Percentiles rank a stretch among this genome's conserved stretches.
Evolutionary conservation across 1,140 invertebrate species (phyloP).

Genomic region (Leptinotarsa lineolata): DNA sequence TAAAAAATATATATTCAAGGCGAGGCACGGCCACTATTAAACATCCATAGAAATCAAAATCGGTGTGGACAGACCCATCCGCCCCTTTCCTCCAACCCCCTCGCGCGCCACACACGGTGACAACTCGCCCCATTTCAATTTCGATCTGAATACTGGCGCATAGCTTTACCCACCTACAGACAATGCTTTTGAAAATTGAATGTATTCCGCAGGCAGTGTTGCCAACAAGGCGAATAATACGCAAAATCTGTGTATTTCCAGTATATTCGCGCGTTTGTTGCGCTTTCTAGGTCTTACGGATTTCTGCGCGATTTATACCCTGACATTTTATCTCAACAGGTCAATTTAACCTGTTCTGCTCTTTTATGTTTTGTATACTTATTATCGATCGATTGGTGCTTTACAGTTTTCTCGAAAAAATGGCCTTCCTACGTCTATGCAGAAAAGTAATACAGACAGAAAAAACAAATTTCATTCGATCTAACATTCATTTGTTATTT

Average conservation of each 20-base stretch:
- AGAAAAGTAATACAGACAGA: too few species aligned
- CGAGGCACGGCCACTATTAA: not conserved
- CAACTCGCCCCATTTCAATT: conserved; percentile 16
- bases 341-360: too few species aligned
- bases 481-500: too few species aligned
- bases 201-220: not conserved
- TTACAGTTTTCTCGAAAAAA: too few species aligned
- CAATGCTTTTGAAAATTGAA: not conserved
- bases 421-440: too few species aligned
- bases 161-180: conserved; percentile 17
- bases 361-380: too few species aligned
- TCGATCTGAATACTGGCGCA: not conserved
- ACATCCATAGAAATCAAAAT: conserved; percentile 8
- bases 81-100: conserved; percentile 10
- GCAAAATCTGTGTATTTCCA: not conserved
- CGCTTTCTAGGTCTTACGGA: too few species aligned
- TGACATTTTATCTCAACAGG: too few species aligned
- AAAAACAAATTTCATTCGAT: too few species aligned
- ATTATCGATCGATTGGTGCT: too few species aligned
- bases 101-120: conserved; percentile 34
- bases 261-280: too few species aligned
- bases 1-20: conserved; percentile 5
- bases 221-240: not conserved
- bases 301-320: too few species aligned
- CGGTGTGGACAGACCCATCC: conserved; percentile 8